These are phyloP conservation scores for Pseudopodoces humilis DNA, from an alignment of 2,113 vertebrate genomes.

Conservation along the genomic window DNA sequence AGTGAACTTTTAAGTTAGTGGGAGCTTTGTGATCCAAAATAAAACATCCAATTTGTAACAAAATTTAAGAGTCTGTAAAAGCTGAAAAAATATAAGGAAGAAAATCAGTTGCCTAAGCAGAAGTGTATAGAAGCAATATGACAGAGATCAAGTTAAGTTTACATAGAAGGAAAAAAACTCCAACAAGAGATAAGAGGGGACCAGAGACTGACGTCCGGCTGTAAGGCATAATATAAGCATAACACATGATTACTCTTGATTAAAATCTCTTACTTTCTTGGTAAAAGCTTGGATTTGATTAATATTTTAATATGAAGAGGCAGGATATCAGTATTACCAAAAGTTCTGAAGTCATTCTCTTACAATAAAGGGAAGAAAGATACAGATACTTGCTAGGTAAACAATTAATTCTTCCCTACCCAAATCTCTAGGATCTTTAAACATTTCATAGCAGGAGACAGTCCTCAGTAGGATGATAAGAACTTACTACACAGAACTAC, in stretches of 20 bases:
- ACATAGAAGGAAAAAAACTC: accelerated
- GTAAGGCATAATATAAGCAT: neutral
- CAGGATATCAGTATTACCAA: neutral
- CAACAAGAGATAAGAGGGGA: neutral
- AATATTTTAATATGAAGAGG: neutral
- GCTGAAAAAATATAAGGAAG: neutral
- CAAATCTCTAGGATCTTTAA: neutral
- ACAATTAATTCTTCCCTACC: neutral
- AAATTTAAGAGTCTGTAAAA: neutral
- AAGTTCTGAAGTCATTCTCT: neutral
- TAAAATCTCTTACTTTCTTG: neutral
- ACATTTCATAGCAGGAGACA: neutral
- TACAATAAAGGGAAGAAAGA: neutral
- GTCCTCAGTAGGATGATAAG: neutral
- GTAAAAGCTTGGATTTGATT: neutral
- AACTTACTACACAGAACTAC: neutral
- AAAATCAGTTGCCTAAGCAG: neutral
- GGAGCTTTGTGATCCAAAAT: neutral
- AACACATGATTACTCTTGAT: neutral
- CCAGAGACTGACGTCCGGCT: neutral
- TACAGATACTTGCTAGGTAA: neutral
- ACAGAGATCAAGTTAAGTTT: neutral
- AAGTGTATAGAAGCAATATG: neutral
- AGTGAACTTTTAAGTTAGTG: neutral
- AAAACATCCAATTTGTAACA: neutral